Evolutionary conservation across 1,140 invertebrate genomes (phyloP).

Genomic region (Aphelinus certus): DNA sequence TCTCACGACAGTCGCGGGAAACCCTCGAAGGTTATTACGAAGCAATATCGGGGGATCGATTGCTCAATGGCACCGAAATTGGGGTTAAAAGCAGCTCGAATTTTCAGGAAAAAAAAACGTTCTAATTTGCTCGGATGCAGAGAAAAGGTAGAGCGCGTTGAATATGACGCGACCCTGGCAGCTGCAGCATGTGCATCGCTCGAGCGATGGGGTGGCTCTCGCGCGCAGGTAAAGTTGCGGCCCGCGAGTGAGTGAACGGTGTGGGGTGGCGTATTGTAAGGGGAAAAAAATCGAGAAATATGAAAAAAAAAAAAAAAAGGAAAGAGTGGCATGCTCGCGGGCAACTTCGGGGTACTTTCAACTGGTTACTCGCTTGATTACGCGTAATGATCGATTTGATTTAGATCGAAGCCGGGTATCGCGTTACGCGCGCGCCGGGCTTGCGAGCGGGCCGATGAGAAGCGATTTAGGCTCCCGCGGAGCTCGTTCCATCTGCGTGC

Average conservation of each 20-base stretch:
- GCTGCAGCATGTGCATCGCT: constrained; percentile 35
- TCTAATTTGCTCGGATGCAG: constrained; percentile 53
- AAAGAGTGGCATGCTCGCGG: constrained; percentile 33
- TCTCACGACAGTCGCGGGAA: too few species aligned
- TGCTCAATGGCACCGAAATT: constrained; percentile 60
- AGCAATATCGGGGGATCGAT: constrained; percentile 41
- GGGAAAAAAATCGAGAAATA: constrained; percentile 21
- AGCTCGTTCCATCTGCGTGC: not conserved
- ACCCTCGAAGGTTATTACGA: constrained; percentile 35
- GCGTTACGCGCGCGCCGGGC: constrained; percentile 50
- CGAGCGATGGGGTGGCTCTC: constrained; percentile 8
- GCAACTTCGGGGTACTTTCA: constrained; percentile 41
- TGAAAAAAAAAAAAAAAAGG: constrained; percentile 35
- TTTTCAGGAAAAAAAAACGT: constrained; percentile 51
- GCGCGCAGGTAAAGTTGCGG: constrained; percentile 17
- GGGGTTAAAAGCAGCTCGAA: constrained; percentile 56
- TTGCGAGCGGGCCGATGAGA: not conserved
- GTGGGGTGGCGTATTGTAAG: not conserved
- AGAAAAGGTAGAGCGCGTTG: constrained; percentile 41
- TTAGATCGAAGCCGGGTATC: constrained; percentile 51
- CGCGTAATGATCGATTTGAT: constrained; percentile 61
- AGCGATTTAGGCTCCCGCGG: constrained; percentile 11
- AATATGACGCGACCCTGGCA: constrained; percentile 32
- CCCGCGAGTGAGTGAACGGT: not conserved
- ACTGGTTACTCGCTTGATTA: constrained; percentile 59